phyloP scores from a whole-genome alignment of 2,113 vertebrate genomes.

The Nycticryphes semicollaris region DNA sequence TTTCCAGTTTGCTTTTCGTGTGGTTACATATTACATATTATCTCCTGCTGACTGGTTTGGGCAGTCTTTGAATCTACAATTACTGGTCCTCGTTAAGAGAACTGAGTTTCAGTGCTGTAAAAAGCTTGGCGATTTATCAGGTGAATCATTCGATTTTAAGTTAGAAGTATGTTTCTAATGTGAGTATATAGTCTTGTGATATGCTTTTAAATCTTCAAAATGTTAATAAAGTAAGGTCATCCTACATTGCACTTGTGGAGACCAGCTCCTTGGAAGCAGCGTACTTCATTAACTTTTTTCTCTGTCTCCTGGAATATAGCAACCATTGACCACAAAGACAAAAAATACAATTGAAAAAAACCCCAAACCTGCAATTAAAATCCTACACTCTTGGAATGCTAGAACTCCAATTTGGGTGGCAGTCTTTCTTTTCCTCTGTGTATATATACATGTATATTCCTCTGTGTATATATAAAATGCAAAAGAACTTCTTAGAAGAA shows the following conservation, averaged over 20 bases:
- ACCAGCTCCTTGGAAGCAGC: not conserved
- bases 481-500: not conserved
- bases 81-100: constrained; percentile 32
- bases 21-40: constrained; percentile 61
- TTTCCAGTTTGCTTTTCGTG: constrained; percentile 62
- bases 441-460: not conserved
- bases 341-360: not conserved
- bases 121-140: constrained; percentile 11
- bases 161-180: not conserved
- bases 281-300: not conserved
- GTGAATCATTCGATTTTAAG: not conserved
- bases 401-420: not conserved
- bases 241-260: not conserved
- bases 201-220: not conserved
- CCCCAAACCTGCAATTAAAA: not conserved
- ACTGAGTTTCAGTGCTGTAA: not conserved
- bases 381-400: not conserved
- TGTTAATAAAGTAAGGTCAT: not conserved
- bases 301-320: not conserved
- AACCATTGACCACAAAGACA: not conserved
- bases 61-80: constrained; percentile 52
- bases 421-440: not conserved
- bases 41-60: constrained; percentile 51
- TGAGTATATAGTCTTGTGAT: not conserved
- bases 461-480: not conserved